Percentiles rank a stretch among this genome's conserved stretches.
phyloP scores from a whole-genome alignment of 2,888 invertebrate species.

The Melinaea marsaeus region DNA sequence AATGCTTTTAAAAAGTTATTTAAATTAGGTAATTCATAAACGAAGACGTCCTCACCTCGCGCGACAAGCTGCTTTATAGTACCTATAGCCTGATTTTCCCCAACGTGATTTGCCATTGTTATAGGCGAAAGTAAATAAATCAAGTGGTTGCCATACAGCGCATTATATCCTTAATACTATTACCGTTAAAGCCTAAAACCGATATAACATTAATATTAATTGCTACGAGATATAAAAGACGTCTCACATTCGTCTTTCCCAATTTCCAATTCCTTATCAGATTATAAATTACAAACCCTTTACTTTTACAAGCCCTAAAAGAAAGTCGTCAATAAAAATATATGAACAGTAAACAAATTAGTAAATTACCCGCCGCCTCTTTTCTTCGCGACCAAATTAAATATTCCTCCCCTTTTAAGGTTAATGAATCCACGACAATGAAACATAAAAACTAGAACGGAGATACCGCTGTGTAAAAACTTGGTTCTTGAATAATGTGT shows the following conservation, averaged over 20 bases:
- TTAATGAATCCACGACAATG: constrained; percentile 40
- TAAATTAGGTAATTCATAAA: too few relatives aligned
- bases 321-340: constrained; percentile 14
- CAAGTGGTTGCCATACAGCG: constrained; percentile 14
- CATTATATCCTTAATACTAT: constrained; percentile 2
- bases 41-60: too few relatives aligned
- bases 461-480: constrained; percentile 47
- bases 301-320: constrained; percentile 14
- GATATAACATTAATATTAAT: too few relatives aligned
- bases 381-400: constrained; percentile 32
- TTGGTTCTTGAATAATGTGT: constrained; percentile 36
- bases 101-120: constrained; percentile 52
- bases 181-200: too few relatives aligned
- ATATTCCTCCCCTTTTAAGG: constrained; percentile 33
- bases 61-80: constrained; percentile 43
- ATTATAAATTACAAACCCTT: constrained; percentile 4
- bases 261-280: too few relatives aligned
- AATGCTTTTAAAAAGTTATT: too few relatives aligned
- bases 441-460: constrained; percentile 48
- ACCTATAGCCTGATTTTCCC: constrained; percentile 50
- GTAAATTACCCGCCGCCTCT: constrained; percentile 18
- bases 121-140: constrained; percentile 53
- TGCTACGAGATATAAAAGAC: too few relatives aligned
- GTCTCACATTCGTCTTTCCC: too few relatives aligned
- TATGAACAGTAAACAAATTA: constrained; percentile 25